Evolutionary conservation across 2,888 invertebrate genomes (phyloP).

Genomic region (Amblyjoppa proteus): DNA sequence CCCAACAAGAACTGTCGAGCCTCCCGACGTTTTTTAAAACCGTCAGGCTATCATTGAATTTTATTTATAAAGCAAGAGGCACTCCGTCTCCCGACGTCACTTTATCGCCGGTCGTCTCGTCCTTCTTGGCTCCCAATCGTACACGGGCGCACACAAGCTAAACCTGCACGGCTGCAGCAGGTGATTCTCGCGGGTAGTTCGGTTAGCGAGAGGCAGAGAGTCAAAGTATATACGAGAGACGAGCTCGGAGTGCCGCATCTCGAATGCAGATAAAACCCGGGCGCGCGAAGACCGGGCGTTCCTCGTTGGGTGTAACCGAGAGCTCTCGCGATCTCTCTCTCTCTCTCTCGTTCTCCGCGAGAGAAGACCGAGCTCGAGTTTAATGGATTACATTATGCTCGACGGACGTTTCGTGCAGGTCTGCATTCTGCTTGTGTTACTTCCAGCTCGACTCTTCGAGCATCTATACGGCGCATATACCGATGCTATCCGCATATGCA

Average conservation of each 20-base stretch:
- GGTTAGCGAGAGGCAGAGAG: constrained; percentile 24
- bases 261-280: constrained; percentile 68
- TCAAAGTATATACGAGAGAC: constrained; percentile 42
- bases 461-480: constrained; percentile 26
- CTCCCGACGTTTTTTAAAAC: neutral
- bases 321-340: constrained; percentile 63
- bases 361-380: constrained; percentile 62
- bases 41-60: constrained; percentile 16
- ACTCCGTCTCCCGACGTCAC: constrained; percentile 36
- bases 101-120: constrained; percentile 40
- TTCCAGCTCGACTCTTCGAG: constrained; percentile 22
- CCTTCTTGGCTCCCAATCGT: constrained; percentile 11
- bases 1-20: neutral
- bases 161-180: constrained; percentile 74
- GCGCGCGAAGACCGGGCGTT: constrained; percentile 59
- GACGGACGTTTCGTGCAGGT: constrained; percentile 62
- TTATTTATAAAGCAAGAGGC: constrained; percentile 22
- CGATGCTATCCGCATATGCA: constrained; percentile 26
- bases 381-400: constrained; percentile 72
- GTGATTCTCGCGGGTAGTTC: constrained; percentile 75
- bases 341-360: constrained; percentile 3
- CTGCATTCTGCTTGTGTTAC: constrained; percentile 34
- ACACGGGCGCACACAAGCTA: neutral
- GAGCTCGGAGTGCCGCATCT: constrained; percentile 52
- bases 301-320: constrained; percentile 67